A percentile compares a stretch with the other conserved stretches of the same genome.
These are phyloP conservation scores for Digitonthophagus gazella DNA, from an alignment of 2,888 invertebrate genomes.

Conservation along the genomic window DNA sequence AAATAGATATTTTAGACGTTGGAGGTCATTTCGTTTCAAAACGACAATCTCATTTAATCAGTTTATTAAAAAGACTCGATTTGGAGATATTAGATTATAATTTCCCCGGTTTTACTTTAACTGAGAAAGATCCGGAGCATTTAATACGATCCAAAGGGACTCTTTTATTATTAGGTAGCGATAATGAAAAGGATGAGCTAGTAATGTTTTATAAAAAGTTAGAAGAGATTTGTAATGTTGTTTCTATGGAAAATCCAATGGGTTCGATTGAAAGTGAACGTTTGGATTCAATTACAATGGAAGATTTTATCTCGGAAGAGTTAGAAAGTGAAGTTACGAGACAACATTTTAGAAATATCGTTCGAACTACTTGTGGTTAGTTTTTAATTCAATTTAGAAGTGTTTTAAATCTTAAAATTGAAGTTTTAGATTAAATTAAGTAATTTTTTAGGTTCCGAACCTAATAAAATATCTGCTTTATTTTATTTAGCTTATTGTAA, in stretches of 20 bases:
- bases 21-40: conserved; percentile 39
- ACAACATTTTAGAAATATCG: conserved; percentile 34
- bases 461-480: conserved; percentile 36
- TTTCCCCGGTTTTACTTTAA: neutral
- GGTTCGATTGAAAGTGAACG: conserved; percentile 18
- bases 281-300: conserved; percentile 35
- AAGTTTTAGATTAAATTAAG: too few relatives aligned
- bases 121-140: neutral
- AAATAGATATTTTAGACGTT: conserved; percentile 31
- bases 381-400: neutral
- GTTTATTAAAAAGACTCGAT: conserved; percentile 36
- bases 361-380: conserved; percentile 37
- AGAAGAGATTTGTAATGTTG: conserved; percentile 26
- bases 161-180: neutral
- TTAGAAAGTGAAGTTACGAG: conserved; percentile 29
- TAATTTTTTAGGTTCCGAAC: conserved; percentile 36
- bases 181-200: neutral
- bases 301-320: conserved; percentile 35
- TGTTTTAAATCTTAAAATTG: neutral
- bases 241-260: conserved; percentile 27
- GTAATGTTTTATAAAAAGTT: conserved; percentile 29
- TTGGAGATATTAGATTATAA: conserved; percentile 28
- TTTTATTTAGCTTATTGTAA: conserved; percentile 41
- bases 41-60: conserved; percentile 35
- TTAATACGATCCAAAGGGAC: neutral